Conservation (phyloP, 2,113 vertebrate species). For the Hassar affinis region DNA sequence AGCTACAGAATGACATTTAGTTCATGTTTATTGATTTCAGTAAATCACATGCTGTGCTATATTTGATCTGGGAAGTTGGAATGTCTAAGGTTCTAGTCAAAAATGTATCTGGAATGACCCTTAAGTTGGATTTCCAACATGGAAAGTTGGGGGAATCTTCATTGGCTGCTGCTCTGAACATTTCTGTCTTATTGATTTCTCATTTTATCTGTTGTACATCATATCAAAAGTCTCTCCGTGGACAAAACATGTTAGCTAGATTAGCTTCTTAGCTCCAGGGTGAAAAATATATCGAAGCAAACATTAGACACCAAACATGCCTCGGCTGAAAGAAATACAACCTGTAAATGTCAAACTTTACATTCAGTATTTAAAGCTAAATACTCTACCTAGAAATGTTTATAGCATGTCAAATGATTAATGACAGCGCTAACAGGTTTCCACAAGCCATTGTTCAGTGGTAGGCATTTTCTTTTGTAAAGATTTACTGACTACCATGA, state of each 20-base stretch:
- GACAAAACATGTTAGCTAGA: too few species aligned
- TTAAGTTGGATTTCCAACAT: too few species aligned
- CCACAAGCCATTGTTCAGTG: not conserved
- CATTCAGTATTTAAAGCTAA: not conserved
- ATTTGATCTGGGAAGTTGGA: too few species aligned
- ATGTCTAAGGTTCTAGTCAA: too few species aligned
- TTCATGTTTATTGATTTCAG: not conserved
- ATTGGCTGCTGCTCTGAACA: too few species aligned
- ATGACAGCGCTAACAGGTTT: not conserved
- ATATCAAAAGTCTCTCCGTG: too few species aligned
- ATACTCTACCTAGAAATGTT: not conserved
- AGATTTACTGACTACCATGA: not conserved
- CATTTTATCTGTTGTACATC: too few species aligned
- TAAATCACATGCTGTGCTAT: too few species aligned
- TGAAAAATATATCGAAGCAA: not conserved
- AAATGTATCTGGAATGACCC: too few species aligned
- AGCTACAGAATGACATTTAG: not conserved
- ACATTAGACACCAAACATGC: not conserved
- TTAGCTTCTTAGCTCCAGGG: too few species aligned
- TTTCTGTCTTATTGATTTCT: too few species aligned
- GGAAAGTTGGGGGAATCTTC: too few species aligned
- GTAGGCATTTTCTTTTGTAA: not conserved
- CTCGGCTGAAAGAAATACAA: not conserved
- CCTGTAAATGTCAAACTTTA: not conserved
- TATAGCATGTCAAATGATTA: constrained; percentile 4